A percentile compares a stretch with the other conserved stretches of the same genome.
Evolutionary conservation across 2,888 invertebrate genomes (phyloP).

Genomic region (Dynastes maya): DNA sequence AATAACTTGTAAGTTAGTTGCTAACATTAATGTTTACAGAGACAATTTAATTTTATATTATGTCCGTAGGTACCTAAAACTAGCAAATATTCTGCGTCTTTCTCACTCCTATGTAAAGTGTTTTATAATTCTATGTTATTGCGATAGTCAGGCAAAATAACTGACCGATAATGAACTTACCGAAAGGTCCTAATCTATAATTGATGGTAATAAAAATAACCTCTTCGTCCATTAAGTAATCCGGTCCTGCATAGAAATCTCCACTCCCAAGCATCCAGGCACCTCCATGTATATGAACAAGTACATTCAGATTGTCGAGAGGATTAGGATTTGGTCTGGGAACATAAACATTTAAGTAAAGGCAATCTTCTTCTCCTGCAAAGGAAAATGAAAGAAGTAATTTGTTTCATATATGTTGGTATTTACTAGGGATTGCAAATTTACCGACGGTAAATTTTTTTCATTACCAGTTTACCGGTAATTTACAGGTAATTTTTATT

Average conservation of each 20-base stretch:
- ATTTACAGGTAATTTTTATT: no score
- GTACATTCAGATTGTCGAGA: constrained; percentile 65
- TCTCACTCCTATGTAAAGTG: no score
- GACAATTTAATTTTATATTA: no score
- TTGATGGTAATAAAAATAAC: constrained; percentile 65
- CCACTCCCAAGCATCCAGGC: constrained; percentile 68
- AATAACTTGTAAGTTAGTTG: no score
- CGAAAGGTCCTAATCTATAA: constrained; percentile 65
- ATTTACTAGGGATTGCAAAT: not conserved
- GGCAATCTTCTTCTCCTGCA: constrained; percentile 78
- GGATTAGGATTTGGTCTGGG: constrained; percentile 70
- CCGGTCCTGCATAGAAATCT: constrained; percentile 67
- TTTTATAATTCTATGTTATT: no score
- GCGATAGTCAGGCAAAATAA: no score
- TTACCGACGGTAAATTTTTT: no score
- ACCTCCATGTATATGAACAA: constrained; percentile 71
- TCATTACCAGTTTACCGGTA: no score
- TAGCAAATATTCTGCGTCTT: no score
- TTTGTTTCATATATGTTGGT: no score
- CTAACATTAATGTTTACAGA: no score
- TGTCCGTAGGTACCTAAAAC: no score
- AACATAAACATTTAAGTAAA: constrained; percentile 77
- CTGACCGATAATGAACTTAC: constrained; percentile 60
- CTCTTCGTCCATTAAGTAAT: constrained; percentile 68
- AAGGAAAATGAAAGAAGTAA: not conserved